phyloP scores from a whole-genome alignment of 2,113 vertebrate genomes.

The Blennius ocellaris region DNA sequence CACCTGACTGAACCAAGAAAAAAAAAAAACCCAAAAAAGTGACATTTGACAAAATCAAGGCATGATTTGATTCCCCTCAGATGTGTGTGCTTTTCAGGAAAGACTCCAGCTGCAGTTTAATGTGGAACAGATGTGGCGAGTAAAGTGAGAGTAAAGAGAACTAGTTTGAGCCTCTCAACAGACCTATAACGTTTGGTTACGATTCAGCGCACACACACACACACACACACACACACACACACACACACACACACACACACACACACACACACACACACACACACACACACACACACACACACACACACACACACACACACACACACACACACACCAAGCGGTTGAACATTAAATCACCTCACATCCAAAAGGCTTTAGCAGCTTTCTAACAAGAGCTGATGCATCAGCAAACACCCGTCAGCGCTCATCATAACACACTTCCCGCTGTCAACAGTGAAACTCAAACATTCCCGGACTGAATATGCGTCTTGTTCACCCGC shows the following conservation, averaged over 20 bases:
- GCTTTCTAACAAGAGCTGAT: conserved; percentile 23
- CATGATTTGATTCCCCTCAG: conserved; percentile 83
- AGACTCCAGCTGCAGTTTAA: conserved; percentile 87
- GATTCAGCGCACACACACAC: no score
- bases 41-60: conserved; percentile 84
- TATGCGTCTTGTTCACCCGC: conserved; percentile 14
- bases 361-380: conserved; percentile 21
- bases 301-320: no score
- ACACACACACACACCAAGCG: conserved; percentile 12
- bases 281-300: no score
- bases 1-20: conserved; percentile 61
- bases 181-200: conserved; percentile 42
- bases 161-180: conserved; percentile 44
- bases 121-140: conserved; percentile 85
- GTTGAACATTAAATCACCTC: conserved; percentile 40
- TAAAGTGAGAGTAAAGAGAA: conserved; percentile 36
- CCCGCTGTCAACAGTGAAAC: conserved; percentile 20
- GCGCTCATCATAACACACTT: conserved; percentile 25
- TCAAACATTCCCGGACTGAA: conserved; percentile 25
- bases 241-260: conserved; percentile 8
- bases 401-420: conserved; percentile 38
- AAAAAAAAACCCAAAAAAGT: conserved; percentile 84
- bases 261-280: no score
- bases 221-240: no score
- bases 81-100: conserved; percentile 83